Evolutionary conservation across 2,888 invertebrate genomes (phyloP).

Genomic region (Tribolium freemani): DNA sequence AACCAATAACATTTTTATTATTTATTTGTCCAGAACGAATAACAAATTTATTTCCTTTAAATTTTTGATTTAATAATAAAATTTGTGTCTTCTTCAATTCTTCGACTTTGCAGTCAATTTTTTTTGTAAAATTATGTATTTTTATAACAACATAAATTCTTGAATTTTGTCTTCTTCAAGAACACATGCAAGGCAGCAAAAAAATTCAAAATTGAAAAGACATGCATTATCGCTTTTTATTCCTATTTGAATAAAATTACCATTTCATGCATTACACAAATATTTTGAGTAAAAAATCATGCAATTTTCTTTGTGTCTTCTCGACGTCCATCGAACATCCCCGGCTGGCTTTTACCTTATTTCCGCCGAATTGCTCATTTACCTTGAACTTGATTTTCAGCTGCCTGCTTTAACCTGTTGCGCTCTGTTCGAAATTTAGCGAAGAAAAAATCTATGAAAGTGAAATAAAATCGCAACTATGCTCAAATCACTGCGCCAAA

Average conservation of each 20-base stretch:
- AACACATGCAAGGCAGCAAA: too few species aligned
- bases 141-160: too few species aligned
- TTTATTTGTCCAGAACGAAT: background rate
- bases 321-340: background rate
- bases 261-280: background rate
- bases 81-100: background rate
- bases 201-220: background rate
- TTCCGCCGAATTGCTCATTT: constrained; percentile 54
- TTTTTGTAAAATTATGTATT: too few species aligned
- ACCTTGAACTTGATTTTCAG: constrained; percentile 62
- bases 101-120: too few species aligned
- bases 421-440: constrained; percentile 34
- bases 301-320: background rate
- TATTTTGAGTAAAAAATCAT: background rate
- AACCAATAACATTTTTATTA: background rate
- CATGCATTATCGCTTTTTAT: background rate
- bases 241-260: background rate
- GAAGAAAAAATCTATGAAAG: background rate
- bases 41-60: background rate
- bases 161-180: too few species aligned
- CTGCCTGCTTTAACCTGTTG: constrained; percentile 57
- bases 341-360: constrained; percentile 25
- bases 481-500: background rate
- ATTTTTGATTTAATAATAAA: too few species aligned
- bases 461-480: background rate